A percentile compares a stretch with the other conserved stretches of the same genome.
These are phyloP conservation scores for Apogon talboti DNA, from an alignment of 2,797 vertebrate species.

Conservation along the genomic window DNA sequence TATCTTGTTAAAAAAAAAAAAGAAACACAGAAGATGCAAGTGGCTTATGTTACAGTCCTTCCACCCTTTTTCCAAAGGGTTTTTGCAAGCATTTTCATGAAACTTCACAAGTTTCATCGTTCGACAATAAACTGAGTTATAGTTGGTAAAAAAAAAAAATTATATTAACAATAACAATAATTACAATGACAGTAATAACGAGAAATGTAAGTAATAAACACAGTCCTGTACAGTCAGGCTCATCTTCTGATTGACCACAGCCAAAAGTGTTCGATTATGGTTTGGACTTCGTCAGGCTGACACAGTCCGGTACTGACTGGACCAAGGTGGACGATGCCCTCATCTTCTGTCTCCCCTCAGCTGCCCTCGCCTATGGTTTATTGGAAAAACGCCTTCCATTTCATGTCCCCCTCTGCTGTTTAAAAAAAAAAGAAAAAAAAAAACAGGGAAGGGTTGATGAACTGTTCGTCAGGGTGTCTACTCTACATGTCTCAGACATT, in stretches of 20 bases:
- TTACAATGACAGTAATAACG: conserved; percentile 82
- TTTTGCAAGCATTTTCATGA: conserved; percentile 78
- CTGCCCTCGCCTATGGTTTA: conserved; percentile 75
- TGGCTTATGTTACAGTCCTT: conserved; percentile 83
- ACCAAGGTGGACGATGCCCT: conserved; percentile 78
- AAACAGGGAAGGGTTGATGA: not conserved
- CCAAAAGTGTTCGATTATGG: conserved; percentile 81
- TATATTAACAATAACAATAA: conserved; percentile 83
- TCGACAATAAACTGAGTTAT: conserved; percentile 83
- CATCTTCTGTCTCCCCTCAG: conserved; percentile 81
- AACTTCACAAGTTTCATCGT: conserved; percentile 80
- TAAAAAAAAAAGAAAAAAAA: conserved; percentile 19
- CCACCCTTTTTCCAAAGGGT: conserved; percentile 69
- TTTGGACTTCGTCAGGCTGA: conserved; percentile 84
- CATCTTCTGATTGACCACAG: conserved; percentile 70
- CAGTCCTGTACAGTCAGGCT: conserved; percentile 87
- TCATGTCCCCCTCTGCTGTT: conserved; percentile 74
- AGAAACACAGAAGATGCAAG: conserved; percentile 79
- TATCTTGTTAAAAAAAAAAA: conserved; percentile 69
- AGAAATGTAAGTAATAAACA: conserved; percentile 85
- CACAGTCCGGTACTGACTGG: conserved; percentile 80
- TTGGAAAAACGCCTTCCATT: conserved; percentile 84
- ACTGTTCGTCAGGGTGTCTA: not conserved
- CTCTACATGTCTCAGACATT: too few species aligned
- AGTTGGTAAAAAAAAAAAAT: conserved; percentile 74